phyloP scores from a whole-genome alignment of 2,888 invertebrate genomes.

The Pimpla rufipes region DNA sequence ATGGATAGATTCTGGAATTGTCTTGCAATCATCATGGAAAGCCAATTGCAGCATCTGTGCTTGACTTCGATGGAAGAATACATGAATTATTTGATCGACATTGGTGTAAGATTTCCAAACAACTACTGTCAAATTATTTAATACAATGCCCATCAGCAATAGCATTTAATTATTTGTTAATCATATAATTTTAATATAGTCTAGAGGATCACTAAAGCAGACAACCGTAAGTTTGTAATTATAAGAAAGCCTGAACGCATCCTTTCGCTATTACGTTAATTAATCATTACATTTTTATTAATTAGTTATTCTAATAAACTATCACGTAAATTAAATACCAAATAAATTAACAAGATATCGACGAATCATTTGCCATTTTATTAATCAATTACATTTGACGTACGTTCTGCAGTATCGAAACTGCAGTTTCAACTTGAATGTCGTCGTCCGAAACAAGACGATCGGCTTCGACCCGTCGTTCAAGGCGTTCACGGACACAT shows the following conservation, averaged over 20 bases:
- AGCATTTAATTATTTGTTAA: constrained; percentile 5
- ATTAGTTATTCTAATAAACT: too few relatives aligned
- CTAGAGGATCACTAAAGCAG: constrained; percentile 70
- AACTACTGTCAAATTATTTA: constrained; percentile 10
- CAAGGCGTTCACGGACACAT: constrained; percentile 90
- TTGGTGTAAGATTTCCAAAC: constrained; percentile 87
- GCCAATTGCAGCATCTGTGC: constrained; percentile 93
- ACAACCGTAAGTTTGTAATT: constrained; percentile 66
- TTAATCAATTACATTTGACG: constrained; percentile 39
- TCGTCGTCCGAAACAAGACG: constrained; percentile 87
- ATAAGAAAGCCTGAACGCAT: background rate
- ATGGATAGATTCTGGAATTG: constrained; percentile 94
- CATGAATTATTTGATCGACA: constrained; percentile 91
- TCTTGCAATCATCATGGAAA: constrained; percentile 94
- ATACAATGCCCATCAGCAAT: background rate
- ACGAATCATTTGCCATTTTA: background rate
- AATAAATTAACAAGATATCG: background rate
- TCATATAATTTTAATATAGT: constrained; percentile 65
- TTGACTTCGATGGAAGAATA: constrained; percentile 93
- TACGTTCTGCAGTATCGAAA: constrained; percentile 87
- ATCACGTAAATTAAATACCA: background rate
- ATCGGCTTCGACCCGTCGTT: constrained; percentile 92
- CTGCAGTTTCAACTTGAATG: constrained; percentile 89
- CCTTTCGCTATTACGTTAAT: background rate
- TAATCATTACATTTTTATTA: background rate